Percentiles rank a stretch among this genome's conserved stretches.
Evolutionary conservation across 2,888 invertebrate genomes (phyloP).

Genomic region (Mesodorylaimus sp.): DNA sequence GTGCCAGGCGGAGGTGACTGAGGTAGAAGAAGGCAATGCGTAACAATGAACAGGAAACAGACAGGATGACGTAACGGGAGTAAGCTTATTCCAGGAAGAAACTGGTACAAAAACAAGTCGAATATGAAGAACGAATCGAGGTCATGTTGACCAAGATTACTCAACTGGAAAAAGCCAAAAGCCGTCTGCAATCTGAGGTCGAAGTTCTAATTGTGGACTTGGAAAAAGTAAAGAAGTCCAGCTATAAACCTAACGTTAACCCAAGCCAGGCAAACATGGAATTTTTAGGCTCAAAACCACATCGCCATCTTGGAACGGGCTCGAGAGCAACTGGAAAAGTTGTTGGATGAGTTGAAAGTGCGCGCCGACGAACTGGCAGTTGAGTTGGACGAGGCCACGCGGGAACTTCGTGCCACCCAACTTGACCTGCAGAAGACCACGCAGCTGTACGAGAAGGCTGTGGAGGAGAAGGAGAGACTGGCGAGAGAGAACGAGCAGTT

Average conservation of each 20-base stretch:
- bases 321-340: constrained; percentile 66
- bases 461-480: constrained; percentile 75
- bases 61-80: too few relatives aligned
- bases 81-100: constrained; percentile 38
- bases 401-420: constrained; percentile 70
- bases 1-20: too few relatives aligned
- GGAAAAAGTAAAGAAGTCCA: constrained; percentile 67
- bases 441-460: constrained; percentile 80
- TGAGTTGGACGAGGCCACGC: constrained; percentile 66
- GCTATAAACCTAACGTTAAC: too few relatives aligned
- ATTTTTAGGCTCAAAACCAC: constrained; percentile 57
- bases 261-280: constrained; percentile 4
- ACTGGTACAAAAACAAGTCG: constrained; percentile 66
- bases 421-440: constrained; percentile 67
- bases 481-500: constrained; percentile 90
- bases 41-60: too few relatives aligned
- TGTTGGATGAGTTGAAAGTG: constrained; percentile 71
- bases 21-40: too few relatives aligned
- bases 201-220: constrained; percentile 91
- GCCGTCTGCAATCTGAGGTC: constrained; percentile 81
- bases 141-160: constrained; percentile 67
- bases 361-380: constrained; percentile 75
- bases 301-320: constrained; percentile 82
- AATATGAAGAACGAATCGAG: constrained; percentile 88
- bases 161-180: constrained; percentile 80